Evolutionary conservation across 2,113 vertebrate genomes (phyloP), one percentile per base, ranked within the genome.

Genomic region (Sorex araneus): DNA sequence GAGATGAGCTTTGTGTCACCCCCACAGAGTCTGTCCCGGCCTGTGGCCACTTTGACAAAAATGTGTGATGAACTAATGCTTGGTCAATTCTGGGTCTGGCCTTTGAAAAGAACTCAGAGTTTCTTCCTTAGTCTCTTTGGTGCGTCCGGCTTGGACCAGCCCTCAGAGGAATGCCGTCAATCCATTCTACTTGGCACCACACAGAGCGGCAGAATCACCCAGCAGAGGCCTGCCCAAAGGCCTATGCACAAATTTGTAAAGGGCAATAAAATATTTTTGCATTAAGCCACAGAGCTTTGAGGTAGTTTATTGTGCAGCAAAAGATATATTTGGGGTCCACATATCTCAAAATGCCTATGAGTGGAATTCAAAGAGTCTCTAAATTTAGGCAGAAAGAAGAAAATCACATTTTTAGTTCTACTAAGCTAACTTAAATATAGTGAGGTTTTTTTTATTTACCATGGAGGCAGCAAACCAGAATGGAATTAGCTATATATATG

Each of bases 381-480:
- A 40, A 8, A n/a, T 64, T 45, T 74, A 45, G 6, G 1, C 13
- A 54, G 54, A 54, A 15, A 7, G 40, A 4, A 54, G 18, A 54
- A 54, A 16, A 54, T 54, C 36, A 27, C 15, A 66, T 54, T 54
- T 82, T 82, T 54, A 83, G 76, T 93, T 71, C 79, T 63, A 79
- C 60, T 82, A 83, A 79, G 40, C 18, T 18, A 74, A 34, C 13
- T 71, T 66, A 82, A 84, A 43, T 40, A 64, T 12, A 77, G 9
- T 40, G 34, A 25, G 57, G 54, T 25, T n/a, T 73, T 66, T 87
- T 69, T 50, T 16, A 54, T 92, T 81, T 85, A 70, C 28, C 27
- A 57, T 3, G 0, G 57, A 77, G 70, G 47, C 19, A 81, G 66
- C 16, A 87, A 94, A 75, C 69, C 67, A 76, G 8, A 67, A 50